Conservation (phyloP, 2,888 invertebrate genomes). For the Pteria penguin region DNA sequence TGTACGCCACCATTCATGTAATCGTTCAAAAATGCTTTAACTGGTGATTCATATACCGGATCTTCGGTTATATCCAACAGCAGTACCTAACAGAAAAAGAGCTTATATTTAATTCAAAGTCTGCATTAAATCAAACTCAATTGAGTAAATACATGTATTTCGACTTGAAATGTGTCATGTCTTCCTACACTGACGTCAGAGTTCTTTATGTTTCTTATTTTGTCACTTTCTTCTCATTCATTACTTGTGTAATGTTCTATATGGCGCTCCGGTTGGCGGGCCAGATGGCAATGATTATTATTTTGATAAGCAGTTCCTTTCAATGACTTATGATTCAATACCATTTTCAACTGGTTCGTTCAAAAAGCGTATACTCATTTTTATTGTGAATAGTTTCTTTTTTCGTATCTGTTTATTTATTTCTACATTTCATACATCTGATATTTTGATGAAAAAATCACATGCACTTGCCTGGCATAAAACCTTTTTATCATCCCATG, state of each 20-base stretch:
- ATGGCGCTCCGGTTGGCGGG: conserved; percentile 74
- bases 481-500: conserved; percentile 68
- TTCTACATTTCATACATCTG: too few relatives aligned
- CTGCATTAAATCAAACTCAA: neutral
- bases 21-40: conserved; percentile 55
- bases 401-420: too few relatives aligned
- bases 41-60: conserved; percentile 53
- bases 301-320: conserved; percentile 61
- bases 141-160: neutral
- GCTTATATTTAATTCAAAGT: neutral
- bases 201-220: too few relatives aligned
- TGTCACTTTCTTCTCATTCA: too few relatives aligned
- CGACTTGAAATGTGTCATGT: too few relatives aligned
- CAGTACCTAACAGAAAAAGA: conserved; percentile 45
- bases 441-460: too few relatives aligned
- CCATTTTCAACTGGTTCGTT: too few relatives aligned
- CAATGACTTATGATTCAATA: too few relatives aligned
- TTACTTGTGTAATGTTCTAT: too few relatives aligned
- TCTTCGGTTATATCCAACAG: conserved; percentile 62
- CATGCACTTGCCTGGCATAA: conserved; percentile 25
- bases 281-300: conserved; percentile 67
- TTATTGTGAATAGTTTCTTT: too few relatives aligned
- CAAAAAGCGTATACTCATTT: too few relatives aligned
- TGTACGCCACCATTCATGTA: conserved; percentile 67
- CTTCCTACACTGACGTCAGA: too few relatives aligned